Evolutionary conservation across 1,140 invertebrate genomes (phyloP), one percentile per base, ranked within the genome.

Genomic region (Dreissena polymorpha): DNA sequence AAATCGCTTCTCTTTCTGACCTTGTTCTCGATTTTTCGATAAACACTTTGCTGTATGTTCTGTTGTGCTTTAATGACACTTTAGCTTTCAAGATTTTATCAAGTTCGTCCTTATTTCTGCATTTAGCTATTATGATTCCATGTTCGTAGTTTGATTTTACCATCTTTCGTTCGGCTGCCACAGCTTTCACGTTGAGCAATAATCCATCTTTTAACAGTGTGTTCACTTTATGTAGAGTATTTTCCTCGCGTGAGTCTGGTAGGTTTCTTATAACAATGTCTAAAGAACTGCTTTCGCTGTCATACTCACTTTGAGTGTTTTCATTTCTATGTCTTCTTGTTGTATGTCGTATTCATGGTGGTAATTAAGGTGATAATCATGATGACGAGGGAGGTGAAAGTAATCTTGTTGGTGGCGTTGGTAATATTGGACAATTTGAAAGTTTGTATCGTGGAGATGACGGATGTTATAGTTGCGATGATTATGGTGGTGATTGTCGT

Each of bases 21-120:
- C 21, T n/a, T 67, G 64, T n/a, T 67, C 64, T 67, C 7, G 29
- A 67, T 29, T 67, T 29, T 27, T 67, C 64, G 13, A 67, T 67
- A 29, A 27, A 67, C 12, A 67, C 64, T n/a, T 21, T 67, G 23
- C 29, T 21, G 21, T 67, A 67, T 67, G 14, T 21, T 67, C 64
- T 67, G 21, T 21, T 67, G 21, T 67, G 23, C 29, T 29, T 23
- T 29, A 67, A n/a, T 27, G 12, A 27, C 29, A 27, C 29, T 29
- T 67, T 67, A 13, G 21, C 29, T 67, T 67, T 14, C 10, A 67
- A 27, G 29, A 67, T 23, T 13, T 23, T 10, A 14, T 27, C 21
- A 27, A 27, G 23, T 14, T 67, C 64, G 14, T 67, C 64, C 13
- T 67, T 13, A 27, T 23, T n/a, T 13, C 10, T 13, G 14, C 23